Conservation (phyloP, 2,797 vertebrate genomes). For the Furcifer pardalis region DNA sequence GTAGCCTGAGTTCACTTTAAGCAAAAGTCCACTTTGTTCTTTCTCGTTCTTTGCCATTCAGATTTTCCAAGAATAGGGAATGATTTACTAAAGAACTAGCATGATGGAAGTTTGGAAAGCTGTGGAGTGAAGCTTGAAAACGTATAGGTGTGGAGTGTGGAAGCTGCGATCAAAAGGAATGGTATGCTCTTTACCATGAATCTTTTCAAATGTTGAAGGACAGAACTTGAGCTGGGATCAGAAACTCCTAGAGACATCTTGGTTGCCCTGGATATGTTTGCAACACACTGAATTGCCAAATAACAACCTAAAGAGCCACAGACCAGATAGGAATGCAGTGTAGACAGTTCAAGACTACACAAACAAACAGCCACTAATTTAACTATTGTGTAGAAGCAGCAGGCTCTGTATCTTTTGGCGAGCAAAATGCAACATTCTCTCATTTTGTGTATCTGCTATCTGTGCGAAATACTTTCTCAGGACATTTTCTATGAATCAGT, state of each 20-base stretch:
- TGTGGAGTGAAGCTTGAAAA: neutral
- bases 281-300: neutral
- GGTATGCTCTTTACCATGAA: neutral
- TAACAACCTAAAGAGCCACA: neutral
- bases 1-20: too few species aligned
- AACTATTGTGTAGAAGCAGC: neutral
- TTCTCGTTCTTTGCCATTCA: too few species aligned
- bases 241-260: neutral
- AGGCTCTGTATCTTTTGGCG: neutral
- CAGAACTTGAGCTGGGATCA: neutral
- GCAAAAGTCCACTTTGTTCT: too few species aligned
- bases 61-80: too few species aligned
- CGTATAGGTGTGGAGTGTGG: neutral
- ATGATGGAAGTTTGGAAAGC: neutral
- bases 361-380: neutral
- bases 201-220: neutral
- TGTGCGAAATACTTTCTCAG: constrained; percentile 56
- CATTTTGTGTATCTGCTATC: constrained; percentile 43
- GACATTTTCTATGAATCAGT: constrained; percentile 63
- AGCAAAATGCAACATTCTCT: neutral
- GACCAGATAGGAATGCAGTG: neutral
- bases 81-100: neutral
- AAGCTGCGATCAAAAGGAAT: neutral
- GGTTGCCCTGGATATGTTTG: neutral
- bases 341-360: neutral